Conservation (phyloP, 2,888 invertebrate genomes). For the Orchestes rusci region DNA sequence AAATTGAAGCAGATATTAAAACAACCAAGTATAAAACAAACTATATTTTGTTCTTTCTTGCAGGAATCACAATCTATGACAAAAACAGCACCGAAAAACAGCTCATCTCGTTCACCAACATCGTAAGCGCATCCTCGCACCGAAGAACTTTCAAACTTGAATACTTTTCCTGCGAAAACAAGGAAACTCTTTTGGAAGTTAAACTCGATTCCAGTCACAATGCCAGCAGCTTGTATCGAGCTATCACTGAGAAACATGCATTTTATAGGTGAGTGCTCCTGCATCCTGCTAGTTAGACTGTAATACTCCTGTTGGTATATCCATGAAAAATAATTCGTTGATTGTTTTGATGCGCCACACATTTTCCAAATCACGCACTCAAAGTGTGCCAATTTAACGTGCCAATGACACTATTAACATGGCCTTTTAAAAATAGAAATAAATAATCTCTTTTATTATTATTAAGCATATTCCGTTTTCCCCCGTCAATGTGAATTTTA, state of each 20-base stretch:
- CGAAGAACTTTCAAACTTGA: conserved; percentile 68
- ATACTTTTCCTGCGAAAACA: conserved; percentile 64
- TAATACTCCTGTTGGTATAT: no score
- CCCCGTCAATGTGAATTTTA: no score
- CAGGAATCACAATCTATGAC: conserved; percentile 62
- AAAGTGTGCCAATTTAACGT: no score
- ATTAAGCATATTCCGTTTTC: no score
- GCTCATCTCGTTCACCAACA: conserved; percentile 74
- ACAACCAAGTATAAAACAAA: not conserved
- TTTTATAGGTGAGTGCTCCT: conserved; percentile 53
- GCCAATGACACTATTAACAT: no score
- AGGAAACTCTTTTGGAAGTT: conserved; percentile 64
- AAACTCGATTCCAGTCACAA: conserved; percentile 75
- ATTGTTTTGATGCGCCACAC: no score
- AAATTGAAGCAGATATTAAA: not conserved
- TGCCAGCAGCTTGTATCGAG: conserved; percentile 75
- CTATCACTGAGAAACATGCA: conserved; percentile 86
- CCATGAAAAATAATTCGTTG: no score
- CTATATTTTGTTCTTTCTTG: no score
- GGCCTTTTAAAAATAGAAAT: no score
- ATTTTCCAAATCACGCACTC: no score
- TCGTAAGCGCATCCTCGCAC: conserved; percentile 70
- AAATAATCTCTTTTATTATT: no score
- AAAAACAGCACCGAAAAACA: conserved; percentile 54
- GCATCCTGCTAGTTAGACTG: no score